Evolutionary conservation across 2,113 vertebrate species (phyloP).

Genomic region (Coturnix japonica): DNA sequence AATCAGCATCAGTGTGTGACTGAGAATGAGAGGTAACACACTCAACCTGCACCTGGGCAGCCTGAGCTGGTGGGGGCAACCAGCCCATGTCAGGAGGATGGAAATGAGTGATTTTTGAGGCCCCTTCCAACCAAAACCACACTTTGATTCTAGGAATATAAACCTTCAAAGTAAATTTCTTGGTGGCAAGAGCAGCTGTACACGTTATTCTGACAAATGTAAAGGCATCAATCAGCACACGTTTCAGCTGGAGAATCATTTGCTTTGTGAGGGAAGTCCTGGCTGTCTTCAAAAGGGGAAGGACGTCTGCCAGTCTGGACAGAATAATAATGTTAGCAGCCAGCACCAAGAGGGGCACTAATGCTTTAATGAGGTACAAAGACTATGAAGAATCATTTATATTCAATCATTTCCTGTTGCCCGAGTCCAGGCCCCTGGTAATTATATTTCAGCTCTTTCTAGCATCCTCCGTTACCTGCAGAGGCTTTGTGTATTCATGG

Average conservation of each 20-base stretch:
- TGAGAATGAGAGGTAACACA: no score
- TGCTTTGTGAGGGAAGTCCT: not conserved
- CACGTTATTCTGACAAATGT: not conserved
- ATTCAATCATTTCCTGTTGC: not conserved
- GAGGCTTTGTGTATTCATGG: not conserved
- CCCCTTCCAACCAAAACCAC: no score
- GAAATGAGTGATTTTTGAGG: no score
- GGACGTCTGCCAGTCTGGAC: not conserved
- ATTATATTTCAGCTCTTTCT: not conserved
- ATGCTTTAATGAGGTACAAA: not conserved
- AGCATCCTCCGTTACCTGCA: not conserved
- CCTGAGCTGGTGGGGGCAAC: no score
- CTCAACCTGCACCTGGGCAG: no score
- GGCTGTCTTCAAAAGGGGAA: not conserved
- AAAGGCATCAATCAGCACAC: not conserved
- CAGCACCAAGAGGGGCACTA: not conserved
- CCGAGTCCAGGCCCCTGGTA: not conserved
- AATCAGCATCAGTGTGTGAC: rapidly evolving
- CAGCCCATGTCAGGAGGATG: no score
- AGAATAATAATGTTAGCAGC: not conserved
- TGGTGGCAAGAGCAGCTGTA: rapidly evolving
- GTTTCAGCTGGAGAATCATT: not conserved
- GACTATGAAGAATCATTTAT: not conserved
- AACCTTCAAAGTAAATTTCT: not conserved
- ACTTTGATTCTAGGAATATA: not conserved